phyloP scores from a whole-genome alignment of 1,140 invertebrate genomes.

The Brachionus plicatilis region DNA sequence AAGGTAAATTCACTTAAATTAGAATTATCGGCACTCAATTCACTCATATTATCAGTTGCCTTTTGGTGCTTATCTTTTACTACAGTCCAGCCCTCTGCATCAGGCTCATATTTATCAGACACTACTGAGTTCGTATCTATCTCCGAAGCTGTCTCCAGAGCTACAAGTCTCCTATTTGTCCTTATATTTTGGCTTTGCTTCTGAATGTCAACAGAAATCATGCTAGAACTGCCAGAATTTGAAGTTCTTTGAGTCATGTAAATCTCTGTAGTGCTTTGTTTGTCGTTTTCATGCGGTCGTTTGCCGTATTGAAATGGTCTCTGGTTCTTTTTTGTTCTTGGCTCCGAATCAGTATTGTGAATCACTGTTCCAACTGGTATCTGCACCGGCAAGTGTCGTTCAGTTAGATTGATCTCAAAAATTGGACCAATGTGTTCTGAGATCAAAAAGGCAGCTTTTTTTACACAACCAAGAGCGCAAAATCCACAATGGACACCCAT shows the following conservation, averaged over 20 bases:
- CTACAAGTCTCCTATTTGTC: not conserved
- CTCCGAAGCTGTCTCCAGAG: not conserved
- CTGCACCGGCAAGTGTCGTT: not conserved
- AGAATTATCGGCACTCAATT: not conserved
- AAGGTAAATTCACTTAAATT: not conserved
- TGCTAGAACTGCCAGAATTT: not conserved
- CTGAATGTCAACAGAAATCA: not conserved
- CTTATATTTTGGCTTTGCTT: not conserved
- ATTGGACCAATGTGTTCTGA: not conserved
- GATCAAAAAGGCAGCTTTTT: not conserved
- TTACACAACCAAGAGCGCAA: constrained; percentile 7
- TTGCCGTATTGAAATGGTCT: not conserved
- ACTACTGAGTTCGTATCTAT: not conserved
- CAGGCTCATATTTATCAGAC: not conserved
- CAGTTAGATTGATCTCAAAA: not conserved
- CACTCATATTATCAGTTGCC: not conserved
- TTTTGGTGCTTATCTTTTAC: not conserved
- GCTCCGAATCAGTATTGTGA: not conserved
- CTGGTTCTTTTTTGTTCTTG: not conserved
- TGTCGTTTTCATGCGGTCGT: not conserved
- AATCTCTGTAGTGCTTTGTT: not conserved
- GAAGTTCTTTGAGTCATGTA: not conserved
- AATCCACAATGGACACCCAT: not conserved
- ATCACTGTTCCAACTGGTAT: not conserved
- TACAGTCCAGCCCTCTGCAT: not conserved